Conservation (phyloP, 1,140 invertebrate species). For the Patella vulgata region DNA sequence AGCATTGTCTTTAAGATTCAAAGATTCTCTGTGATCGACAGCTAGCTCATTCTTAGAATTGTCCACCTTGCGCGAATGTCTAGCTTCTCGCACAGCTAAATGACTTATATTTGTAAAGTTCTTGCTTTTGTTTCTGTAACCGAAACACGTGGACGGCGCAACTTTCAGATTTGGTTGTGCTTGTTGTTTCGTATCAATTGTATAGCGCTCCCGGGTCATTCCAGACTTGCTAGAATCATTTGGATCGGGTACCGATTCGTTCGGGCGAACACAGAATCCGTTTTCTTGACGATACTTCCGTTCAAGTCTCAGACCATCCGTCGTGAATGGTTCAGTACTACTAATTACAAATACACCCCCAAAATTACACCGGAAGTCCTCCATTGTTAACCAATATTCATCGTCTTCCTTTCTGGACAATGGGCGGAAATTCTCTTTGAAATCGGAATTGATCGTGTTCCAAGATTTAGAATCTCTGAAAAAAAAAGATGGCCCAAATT, state of each 20-base stretch:
- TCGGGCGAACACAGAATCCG: conserved; percentile 4
- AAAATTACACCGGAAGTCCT: conserved; percentile 61
- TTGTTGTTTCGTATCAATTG: too few species aligned
- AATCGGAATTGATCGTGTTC: conserved; percentile 50
- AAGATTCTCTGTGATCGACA: too few species aligned
- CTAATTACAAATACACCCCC: conserved; percentile 57
- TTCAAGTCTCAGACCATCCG: conserved; percentile 43
- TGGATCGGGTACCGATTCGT: background rate
- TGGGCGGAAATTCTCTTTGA: conserved; percentile 48
- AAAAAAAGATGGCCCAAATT: conserved; percentile 1
- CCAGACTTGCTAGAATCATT: too few species aligned
- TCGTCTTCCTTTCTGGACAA: conserved; percentile 46
- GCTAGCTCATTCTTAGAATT: too few species aligned
- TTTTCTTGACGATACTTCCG: conserved; percentile 34
- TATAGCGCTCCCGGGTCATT: too few species aligned
- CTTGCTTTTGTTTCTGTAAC: too few species aligned
- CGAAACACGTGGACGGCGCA: too few species aligned
- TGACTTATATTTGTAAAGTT: too few species aligned
- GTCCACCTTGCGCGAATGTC: too few species aligned
- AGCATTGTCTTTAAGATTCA: too few species aligned
- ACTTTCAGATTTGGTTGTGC: too few species aligned
- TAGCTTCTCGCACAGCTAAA: background rate
- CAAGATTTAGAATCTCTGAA: conserved; percentile 52
- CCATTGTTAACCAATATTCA: conserved; percentile 58
- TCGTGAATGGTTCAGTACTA: conserved; percentile 46